phyloP scores from a whole-genome alignment of 1,140 invertebrate species.

The roundworm (Caenorhabditis elegans) region WBcel235 BX284604.4:12838501-12839000 shows the following conservation, averaged over 20 bases:
- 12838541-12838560: conserved; percentile 41
- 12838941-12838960: conserved; percentile 40
- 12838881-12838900: neutral
- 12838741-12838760: conserved; percentile 36
- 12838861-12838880: conserved; percentile 38
- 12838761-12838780: conserved; percentile 43
- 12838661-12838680: neutral
- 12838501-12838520: conserved; percentile 28
- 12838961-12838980: conserved; percentile 39
- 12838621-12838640: conserved; percentile 43
- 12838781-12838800: conserved; percentile 46
- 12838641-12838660: neutral
- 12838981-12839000: conserved; percentile 36
- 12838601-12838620: conserved; percentile 46
- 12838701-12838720: conserved; percentile 39
- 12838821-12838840: conserved; percentile 43
- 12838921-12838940: conserved; percentile 45
- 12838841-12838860: conserved; percentile 34
- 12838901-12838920: conserved; percentile 34
- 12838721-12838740: conserved; percentile 44
- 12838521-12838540: conserved; percentile 45
- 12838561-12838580: conserved; percentile 34
- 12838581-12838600: conserved; percentile 46
- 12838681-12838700: conserved; percentile 30
- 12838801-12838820: conserved; percentile 47